phyloP scores from a whole-genome alignment of 2,113 vertebrate species.

The Tympanuchus pallidicinctus region DNA sequence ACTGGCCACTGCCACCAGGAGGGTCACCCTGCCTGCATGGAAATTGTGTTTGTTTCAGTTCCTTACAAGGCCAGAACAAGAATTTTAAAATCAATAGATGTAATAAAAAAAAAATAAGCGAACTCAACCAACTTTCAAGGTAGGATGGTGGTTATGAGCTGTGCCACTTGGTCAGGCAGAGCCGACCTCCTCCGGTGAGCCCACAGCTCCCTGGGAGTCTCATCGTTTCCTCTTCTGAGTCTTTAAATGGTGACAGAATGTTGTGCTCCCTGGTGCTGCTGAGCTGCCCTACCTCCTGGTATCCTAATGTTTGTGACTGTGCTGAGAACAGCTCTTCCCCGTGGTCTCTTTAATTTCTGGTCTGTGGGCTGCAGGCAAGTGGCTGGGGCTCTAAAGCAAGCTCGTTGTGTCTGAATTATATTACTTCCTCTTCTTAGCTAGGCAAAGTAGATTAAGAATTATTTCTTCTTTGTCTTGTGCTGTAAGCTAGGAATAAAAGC shows the following conservation, averaged over 20 bases:
- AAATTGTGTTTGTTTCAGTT: fast-evolving
- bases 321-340: neutral
- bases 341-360: neutral
- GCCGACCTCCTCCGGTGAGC: neutral
- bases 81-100: neutral
- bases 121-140: neutral
- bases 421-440: neutral
- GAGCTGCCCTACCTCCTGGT: neutral
- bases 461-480: neutral
- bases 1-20: neutral
- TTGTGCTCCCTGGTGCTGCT: neutral
- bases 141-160: neutral
- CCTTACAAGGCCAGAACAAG: neutral
- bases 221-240: neutral
- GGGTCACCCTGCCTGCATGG: neutral
- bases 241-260: neutral
- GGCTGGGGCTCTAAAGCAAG: neutral
- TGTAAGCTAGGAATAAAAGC: neutral
- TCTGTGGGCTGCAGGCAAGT: neutral
- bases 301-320: neutral
- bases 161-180: neutral
- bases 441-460: neutral
- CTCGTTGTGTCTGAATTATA: fast-evolving
- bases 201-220: constrained; percentile 36
- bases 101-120: neutral